Evolutionary conservation across 1,140 invertebrate species (phyloP).

Genomic region (Caenorhabditis inopinata): DNA sequence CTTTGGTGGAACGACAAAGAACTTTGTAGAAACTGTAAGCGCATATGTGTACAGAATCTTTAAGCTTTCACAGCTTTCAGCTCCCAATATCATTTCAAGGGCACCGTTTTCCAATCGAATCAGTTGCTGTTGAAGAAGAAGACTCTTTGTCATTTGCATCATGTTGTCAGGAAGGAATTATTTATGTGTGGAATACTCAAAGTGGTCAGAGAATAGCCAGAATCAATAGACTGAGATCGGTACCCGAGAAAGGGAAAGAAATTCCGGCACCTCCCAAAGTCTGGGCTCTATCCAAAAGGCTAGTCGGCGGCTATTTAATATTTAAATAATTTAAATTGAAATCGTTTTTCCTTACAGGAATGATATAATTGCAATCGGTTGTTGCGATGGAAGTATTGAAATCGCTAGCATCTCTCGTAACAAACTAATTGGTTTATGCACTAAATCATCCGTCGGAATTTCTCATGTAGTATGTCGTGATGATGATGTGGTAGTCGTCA

Average conservation of each 20-base stretch:
- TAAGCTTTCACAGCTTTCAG: not conserved
- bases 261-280: constrained; percentile 39
- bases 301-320: not conserved
- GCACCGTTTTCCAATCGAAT: constrained; percentile 47
- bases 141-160: constrained; percentile 22
- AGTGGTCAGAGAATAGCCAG: constrained; percentile 32
- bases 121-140: not conserved
- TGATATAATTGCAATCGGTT: constrained; percentile 29
- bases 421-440: constrained; percentile 44
- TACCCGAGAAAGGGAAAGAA: constrained; percentile 34
- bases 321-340: no score
- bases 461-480: constrained; percentile 25
- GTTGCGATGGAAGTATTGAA: constrained; percentile 47
- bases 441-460: constrained; percentile 34
- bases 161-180: constrained; percentile 44
- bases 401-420: constrained; percentile 33
- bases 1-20: not conserved
- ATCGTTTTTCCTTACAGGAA: constrained; percentile 12
- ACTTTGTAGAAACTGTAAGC: constrained; percentile 43
- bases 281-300: constrained; percentile 36
- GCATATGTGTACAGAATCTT: no score
- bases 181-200: constrained; percentile 43
- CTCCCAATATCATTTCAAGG: constrained; percentile 36
- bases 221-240: constrained; percentile 38
- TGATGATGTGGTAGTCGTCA: constrained; percentile 16